Conservation (phyloP, 2,113 vertebrate species). For the Strigops habroptila region DNA sequence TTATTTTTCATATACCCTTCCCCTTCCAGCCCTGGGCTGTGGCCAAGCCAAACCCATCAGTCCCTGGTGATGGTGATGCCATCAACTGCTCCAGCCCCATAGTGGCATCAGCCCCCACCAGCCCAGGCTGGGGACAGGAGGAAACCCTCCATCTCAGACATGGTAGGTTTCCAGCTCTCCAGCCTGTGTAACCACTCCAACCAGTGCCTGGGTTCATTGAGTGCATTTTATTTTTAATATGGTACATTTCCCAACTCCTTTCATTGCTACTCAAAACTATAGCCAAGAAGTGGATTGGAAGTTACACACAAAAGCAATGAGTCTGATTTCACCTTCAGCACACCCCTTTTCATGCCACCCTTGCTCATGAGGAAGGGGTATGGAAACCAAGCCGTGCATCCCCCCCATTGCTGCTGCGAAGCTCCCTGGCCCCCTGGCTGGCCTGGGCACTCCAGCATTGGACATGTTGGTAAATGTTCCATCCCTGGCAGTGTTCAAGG, state of each 20-base stretch:
- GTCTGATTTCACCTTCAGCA: not conserved
- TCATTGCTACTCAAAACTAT: not conserved
- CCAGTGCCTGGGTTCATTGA: not conserved
- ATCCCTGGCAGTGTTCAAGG: not conserved
- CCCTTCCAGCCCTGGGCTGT: not conserved
- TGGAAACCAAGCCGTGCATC: not conserved
- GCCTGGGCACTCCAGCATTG: rapidly evolving
- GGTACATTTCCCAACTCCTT: not conserved
- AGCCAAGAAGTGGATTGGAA: not conserved
- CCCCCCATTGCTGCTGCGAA: not conserved
- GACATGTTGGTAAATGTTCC: not conserved
- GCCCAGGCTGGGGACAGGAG: not conserved
- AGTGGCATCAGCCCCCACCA: not conserved
- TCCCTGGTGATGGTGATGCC: not conserved
- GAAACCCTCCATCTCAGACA: not conserved
- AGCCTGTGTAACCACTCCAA: not conserved
- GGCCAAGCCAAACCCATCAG: not conserved
- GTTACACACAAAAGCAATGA: not conserved
- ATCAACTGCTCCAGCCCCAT: not conserved
- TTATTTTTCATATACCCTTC: not conserved
- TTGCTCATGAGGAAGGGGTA: not conserved
- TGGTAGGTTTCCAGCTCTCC: not conserved
- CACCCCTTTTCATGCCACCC: rapidly evolving
- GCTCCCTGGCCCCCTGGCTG: rapidly evolving
- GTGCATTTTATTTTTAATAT: not conserved